Conservation (phyloP, 2,113 vertebrate species). For the Peromyscus maniculatus region DNA sequence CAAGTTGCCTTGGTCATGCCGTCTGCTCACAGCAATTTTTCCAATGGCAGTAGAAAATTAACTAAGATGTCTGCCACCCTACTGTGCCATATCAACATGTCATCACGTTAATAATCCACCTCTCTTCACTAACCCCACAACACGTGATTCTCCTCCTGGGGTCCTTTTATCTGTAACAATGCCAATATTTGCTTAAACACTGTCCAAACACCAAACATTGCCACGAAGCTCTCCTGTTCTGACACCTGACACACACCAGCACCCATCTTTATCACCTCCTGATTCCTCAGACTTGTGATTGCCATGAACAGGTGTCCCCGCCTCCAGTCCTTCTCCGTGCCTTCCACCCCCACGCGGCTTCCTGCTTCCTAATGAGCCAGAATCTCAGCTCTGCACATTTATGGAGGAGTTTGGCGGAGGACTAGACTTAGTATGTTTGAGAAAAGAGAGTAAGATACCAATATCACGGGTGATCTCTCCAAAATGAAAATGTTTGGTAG, state of each 20-base stretch:
- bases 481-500: background rate
- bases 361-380: slow-evolving; percentile 10
- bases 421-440: background rate
- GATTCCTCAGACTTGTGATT: background rate
- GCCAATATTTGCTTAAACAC: background rate
- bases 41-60: background rate
- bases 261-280: background rate
- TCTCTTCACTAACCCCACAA: background rate
- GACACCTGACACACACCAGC: background rate
- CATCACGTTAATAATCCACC: background rate
- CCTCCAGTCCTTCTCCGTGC: background rate
- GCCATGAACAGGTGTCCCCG: background rate
- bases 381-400: slow-evolving; percentile 31
- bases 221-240: accelerated
- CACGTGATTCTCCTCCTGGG: background rate
- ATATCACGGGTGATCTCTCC: background rate
- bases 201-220: background rate
- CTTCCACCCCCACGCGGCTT: background rate
- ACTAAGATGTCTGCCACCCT: background rate
- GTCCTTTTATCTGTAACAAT: background rate
- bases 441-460: background rate
- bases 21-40: background rate
- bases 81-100: background rate
- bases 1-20: background rate
- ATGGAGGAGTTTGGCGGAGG: background rate